phyloP scores from a whole-genome alignment of 2,113 vertebrate species.

The Alouatta palliata region DNA sequence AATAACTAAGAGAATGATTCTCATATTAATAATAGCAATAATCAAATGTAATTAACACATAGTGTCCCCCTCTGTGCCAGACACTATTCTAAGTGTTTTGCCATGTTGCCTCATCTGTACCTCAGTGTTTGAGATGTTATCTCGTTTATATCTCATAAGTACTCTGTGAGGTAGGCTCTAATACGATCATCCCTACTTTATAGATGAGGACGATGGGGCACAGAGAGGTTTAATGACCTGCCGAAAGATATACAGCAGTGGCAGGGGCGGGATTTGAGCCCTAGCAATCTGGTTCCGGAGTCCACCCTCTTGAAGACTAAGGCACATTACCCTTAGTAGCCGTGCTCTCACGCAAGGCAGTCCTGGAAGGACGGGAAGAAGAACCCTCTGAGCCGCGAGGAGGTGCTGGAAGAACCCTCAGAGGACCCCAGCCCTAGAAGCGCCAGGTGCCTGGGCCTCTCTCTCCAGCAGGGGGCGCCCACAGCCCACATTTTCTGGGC shows the following conservation, averaged over 20 bases:
- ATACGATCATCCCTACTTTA: not conserved
- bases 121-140: not conserved
- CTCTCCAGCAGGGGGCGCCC: slow-evolving; percentile 65
- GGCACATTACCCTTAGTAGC: not conserved
- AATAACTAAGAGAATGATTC: not conserved
- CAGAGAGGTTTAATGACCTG: not conserved
- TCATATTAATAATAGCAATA: not conserved
- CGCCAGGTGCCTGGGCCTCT: not conserved
- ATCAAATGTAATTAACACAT: not conserved
- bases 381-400: not conserved
- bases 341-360: not conserved
- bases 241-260: not conserved
- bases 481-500: not conserved
- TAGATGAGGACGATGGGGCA: not conserved
- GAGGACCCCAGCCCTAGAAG: not conserved
- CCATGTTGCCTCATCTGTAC: not conserved
- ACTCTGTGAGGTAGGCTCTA: not conserved
- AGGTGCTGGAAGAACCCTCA: not conserved
- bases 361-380: not conserved
- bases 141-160: not conserved
- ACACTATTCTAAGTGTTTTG: not conserved
- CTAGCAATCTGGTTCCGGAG: not conserved
- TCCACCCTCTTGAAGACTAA: not conserved
- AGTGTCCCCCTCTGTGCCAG: not conserved
- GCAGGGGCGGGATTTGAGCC: not conserved